Evolutionary conservation across 2,888 invertebrate species (phyloP).

Genomic region (Palloptera scutellata): DNA sequence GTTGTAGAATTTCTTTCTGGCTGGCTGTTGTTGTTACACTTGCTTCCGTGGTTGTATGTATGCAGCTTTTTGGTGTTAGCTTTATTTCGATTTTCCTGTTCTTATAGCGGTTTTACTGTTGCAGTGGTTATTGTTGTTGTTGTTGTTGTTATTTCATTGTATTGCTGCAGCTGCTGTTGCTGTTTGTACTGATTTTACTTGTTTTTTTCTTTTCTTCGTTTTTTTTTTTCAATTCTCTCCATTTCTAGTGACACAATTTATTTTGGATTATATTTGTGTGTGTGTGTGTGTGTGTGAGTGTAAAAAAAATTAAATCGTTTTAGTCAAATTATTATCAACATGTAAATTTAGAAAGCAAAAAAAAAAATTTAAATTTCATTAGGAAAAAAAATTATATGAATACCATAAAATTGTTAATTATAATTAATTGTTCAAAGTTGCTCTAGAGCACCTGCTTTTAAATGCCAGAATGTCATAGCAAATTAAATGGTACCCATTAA

Average conservation of each 20-base stretch:
- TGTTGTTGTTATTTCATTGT: constrained; percentile 8
- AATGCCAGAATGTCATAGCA: no score
- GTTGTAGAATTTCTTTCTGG: background rate
- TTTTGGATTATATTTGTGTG: constrained; percentile 21
- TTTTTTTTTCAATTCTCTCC: constrained; percentile 5
- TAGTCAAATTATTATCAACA: constrained; percentile 47
- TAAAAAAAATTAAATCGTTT: constrained; percentile 23
- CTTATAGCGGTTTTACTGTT: constrained; percentile 11
- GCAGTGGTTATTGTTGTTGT: background rate
- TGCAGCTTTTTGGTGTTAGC: background rate
- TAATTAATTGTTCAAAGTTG: no score
- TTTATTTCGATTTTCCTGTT: constrained; percentile 20
- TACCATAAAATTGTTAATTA: no score
- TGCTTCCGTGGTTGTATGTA: constrained; percentile 5
- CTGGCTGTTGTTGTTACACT: constrained; percentile 1
- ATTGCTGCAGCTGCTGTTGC: constrained; percentile 1
- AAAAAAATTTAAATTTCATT: background rate
- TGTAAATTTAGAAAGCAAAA: constrained; percentile 59
- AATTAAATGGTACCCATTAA: no score
- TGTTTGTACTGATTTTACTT: constrained; percentile 11
- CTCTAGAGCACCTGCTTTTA: no score
- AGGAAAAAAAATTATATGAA: background rate
- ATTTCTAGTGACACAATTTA: constrained; percentile 47
- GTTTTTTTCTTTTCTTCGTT: constrained; percentile 23
- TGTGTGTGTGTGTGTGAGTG: constrained; percentile 17